These are phyloP conservation scores for Itoplectis maculator DNA, from an alignment of 2,888 invertebrate species.

Conservation along the genomic window DNA sequence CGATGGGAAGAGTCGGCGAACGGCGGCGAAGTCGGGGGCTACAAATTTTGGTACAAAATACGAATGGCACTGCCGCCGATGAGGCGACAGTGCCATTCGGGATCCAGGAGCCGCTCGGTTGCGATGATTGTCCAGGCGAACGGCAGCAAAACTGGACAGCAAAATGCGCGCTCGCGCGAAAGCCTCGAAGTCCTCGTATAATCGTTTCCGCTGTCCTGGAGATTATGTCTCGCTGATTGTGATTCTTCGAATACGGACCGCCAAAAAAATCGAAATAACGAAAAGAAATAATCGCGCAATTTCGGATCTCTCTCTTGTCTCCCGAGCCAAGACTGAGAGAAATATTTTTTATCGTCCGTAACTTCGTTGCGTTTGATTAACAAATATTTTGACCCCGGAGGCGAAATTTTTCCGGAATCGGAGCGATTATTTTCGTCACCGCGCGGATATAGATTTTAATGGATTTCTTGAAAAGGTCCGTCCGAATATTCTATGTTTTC, in stretches of 20 bases:
- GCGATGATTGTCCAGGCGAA: constrained; percentile 82
- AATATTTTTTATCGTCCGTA: constrained; percentile 2
- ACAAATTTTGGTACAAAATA: constrained; percentile 88
- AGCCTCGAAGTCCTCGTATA: constrained; percentile 83
- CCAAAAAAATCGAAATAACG: constrained; percentile 20
- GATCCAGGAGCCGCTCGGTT: constrained; percentile 78
- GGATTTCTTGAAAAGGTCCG: constrained; percentile 52
- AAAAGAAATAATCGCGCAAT: background rate
- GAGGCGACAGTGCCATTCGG: constrained; percentile 69
- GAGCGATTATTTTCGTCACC: constrained; percentile 10
- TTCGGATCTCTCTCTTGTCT: background rate
- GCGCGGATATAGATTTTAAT: constrained; percentile 12
- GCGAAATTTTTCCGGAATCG: background rate
- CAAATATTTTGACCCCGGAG: background rate
- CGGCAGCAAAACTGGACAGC: constrained; percentile 75
- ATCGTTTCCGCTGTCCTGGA: background rate
- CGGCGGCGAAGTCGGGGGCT: constrained; percentile 83
- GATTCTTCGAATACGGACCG: constrained; percentile 35
- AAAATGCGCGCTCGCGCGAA: constrained; percentile 82
- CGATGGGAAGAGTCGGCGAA: constrained; percentile 74
- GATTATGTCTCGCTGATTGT: constrained; percentile 23
- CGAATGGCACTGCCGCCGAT: constrained; percentile 88
- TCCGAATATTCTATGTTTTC: constrained; percentile 38
- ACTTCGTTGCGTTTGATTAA: background rate
- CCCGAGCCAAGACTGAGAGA: too few species aligned